phyloP scores from a whole-genome alignment of 2,888 invertebrate species.

The Drosophila stalkeri region DNA sequence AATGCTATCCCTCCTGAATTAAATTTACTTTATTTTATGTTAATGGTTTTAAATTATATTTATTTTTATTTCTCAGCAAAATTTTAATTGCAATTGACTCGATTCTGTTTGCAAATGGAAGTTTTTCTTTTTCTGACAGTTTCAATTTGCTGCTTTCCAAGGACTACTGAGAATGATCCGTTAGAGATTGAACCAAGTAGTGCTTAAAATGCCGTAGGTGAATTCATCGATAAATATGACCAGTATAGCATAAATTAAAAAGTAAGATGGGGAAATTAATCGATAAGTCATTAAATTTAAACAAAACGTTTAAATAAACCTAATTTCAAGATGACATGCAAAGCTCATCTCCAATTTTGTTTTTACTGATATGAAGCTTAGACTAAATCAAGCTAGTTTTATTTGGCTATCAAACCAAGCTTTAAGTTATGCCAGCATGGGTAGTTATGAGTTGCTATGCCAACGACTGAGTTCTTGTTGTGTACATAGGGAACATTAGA shows the following conservation, averaged over 20 bases:
- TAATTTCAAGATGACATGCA: not conserved
- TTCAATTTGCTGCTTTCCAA: constrained; percentile 5
- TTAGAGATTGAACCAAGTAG: not conserved
- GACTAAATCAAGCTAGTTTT: not conserved
- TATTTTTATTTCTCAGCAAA: not conserved
- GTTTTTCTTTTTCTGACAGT: constrained; percentile 5
- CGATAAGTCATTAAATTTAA: not conserved
- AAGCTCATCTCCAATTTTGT: not conserved
- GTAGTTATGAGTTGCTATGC: constrained; percentile 38
- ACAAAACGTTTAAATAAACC: not conserved
- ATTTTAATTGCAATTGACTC: constrained; percentile 6
- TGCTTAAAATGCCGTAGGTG: not conserved
- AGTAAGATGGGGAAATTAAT: not conserved
- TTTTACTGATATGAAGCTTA: not conserved
- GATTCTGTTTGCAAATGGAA: constrained; percentile 23
- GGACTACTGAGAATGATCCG: constrained; percentile 29
- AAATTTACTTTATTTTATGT: not conserved
- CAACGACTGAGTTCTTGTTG: constrained; percentile 23
- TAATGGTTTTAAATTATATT: not conserved
- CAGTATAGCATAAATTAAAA: not conserved
- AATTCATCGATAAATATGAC: constrained; percentile 17
- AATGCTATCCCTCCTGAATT: not conserved
- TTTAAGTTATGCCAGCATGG: not conserved
- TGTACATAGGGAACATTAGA: not conserved
- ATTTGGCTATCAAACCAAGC: not conserved